Base-by-base conservation (phyloP, 2,888 invertebrate species). In the Incurvaria masculella region DNA sequence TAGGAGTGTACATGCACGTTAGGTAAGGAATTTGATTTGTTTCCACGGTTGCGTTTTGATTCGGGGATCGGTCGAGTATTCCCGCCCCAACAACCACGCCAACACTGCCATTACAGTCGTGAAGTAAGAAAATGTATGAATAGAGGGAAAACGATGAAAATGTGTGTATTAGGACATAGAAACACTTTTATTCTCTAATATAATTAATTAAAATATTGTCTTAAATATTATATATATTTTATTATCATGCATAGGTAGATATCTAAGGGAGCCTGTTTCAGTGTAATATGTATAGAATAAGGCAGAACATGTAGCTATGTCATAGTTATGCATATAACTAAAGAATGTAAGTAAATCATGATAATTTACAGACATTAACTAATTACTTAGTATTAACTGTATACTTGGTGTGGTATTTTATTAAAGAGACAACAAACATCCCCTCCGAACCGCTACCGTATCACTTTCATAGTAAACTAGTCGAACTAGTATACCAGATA, bases 41-140 rank as follows among this genome's bases (percentile, higher is more conserved):
- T 56, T 68, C 63, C 59, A 51, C 4, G 59, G 58, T 61, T 62
- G 65, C 51, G 54, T 64, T 69, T 66, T 47, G 48, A 51, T 56
- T 66, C 68, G 58, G 58, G 70, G 66, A 59, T 63, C 47, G 65
- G 68, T 65, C 50, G 68, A 67, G 64, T 27, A 38, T 27, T 66
- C 69, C 72, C 70, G 71, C 63, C 68, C 70, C 69, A 57, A 62
- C 69, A 69, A 69, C 70, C 66, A 69, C 71, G 67, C 63, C 64
- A 67, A 58, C 72, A 76, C 76, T 76, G 76, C 76, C 76, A 76
- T 68, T 71, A 69, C 59, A 44, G 56, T 62, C 63, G 62, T 56
- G 55, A 59, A n/a, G 52, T 69, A 69, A 68, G 66, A 57, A 64
- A 65, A 61, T 59, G 49, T 55, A 59, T 44, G 50, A 58, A 56